Base-by-base conservation (phyloP, 1,140 invertebrate species). In the Drosophila arizonae region DNA sequence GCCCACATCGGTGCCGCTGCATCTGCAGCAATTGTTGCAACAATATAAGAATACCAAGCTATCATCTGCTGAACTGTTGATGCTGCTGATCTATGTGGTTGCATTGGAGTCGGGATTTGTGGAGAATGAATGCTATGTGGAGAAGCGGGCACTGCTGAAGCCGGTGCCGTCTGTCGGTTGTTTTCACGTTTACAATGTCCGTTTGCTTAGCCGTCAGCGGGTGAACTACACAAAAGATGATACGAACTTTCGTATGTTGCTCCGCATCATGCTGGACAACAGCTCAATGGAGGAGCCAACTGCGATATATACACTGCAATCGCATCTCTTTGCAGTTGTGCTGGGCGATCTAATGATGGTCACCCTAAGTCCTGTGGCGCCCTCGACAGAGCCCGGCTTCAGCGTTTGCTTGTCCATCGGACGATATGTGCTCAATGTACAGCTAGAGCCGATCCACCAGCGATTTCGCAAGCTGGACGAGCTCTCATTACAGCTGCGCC, bases 391-490 rank as follows among this genome's bases (percentile, higher is more conserved):
- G 28, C 72, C 61, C 0, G 90, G 90, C 2, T 72, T 55, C 17
- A 91, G 86, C 28, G 45, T 70, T 15, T 72, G 74, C n/a, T 74
- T 91, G 1, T 74, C 86, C 3, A 79, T 91, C 15, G 80, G 73
- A 6, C 82, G 90, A 3, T 91, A 75, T 66, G 75, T 91, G 0
- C 72, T 91, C 9, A 85, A 69, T 13, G 48, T 81, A 3, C 71
- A 82, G 46, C 9, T 76, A 3, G 72, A 81, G 6, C 72, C 80
- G 9, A 10, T 90, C 6, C 73, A 73, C 4, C 41, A 74, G 11
- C 78, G 90, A 3, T 90, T 91, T 21, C 68, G 77, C 0, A 81
- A 90, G 26, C 60, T 91, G 30, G 71, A 90, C 17, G 84, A 91
- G 21, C 55, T 91, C 0, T 63, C 74, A 3, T 50, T 69, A 3